Evolutionary conservation across 2,888 invertebrate species (phyloP), one percentile per base, ranked within the genome.

Genomic region (Tiphia femorata): DNA sequence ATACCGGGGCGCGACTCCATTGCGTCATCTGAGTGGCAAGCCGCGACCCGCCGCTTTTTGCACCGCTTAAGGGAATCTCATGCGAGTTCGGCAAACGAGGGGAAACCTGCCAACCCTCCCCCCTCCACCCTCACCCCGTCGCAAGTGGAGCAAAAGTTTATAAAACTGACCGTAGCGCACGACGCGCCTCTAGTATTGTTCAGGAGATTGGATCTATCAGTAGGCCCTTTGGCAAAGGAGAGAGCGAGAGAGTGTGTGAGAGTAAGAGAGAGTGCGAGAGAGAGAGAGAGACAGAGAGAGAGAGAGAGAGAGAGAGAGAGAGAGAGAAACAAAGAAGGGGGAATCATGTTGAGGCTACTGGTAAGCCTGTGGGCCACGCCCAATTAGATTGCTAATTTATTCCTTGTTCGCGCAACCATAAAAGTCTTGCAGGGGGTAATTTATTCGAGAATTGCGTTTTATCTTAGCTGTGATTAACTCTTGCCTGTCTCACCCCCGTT

Each of bases 51-150:
- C 78, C 49, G 69, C 77, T 81, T 81, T 79, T 79, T 81, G 70
- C 72, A 51, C 82, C 81, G 61, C 67, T 79, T 80, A 81, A 80
- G 80, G 82, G 81, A 81, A 82, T 80, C 78, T 65, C 75, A 72
- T 74, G 62, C 62, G 62, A 58, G 60, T 62, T 37, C 14, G 49
- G 44, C 17, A 38, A 37, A 27, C 51, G 33, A 58, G n/a, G n/a
- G n/a, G 60, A 55, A 63, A 67, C 70, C 53, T 69, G 67, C 63
- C n/a, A n/a, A n/a, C n/a, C n/a, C n/a, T n/a, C n/a, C n/a, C n/a
- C n/a, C n/a, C n/a, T n/a, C n/a, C n/a, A n/a, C n/a, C n/a, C n/a
- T n/a, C n/a, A 25, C 33, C 64, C 64, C 66, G 56, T 38, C 62
- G n/a, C 53, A 67, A 65, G 62, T 66, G 69, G 64, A 67, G 68